Evolutionary conservation across 2,888 invertebrate genomes (phyloP).

Genomic region (Sinohyriopsis cumingii): DNA sequence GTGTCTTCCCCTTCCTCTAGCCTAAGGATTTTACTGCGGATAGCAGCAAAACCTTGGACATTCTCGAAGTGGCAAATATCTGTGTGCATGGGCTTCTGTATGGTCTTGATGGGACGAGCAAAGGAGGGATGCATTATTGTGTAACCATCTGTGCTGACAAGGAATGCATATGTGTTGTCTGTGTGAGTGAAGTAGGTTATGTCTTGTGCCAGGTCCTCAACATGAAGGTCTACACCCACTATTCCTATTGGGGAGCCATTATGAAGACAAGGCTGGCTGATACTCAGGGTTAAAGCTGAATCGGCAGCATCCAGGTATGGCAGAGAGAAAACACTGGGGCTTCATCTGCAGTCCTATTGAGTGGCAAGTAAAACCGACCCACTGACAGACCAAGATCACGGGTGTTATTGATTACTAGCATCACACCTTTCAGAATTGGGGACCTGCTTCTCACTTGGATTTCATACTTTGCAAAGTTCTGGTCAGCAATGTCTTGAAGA

Average conservation of each 20-base stretch:
- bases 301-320: constrained; percentile 75
- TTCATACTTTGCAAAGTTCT: constrained; percentile 80
- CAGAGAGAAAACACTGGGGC: constrained; percentile 69
- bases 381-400: constrained; percentile 74
- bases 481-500: constrained; percentile 78
- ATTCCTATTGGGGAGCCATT: constrained; percentile 76
- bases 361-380: constrained; percentile 71
- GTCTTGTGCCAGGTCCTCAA: constrained; percentile 88
- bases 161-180: constrained; percentile 72
- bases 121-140: constrained; percentile 85
- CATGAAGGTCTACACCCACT: constrained; percentile 84
- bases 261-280: constrained; percentile 77
- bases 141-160: constrained; percentile 71
- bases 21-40: constrained; percentile 76
- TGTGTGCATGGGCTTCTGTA: constrained; percentile 79
- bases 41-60: constrained; percentile 76
- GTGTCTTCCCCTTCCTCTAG: constrained; percentile 75
- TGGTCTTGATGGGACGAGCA: constrained; percentile 78
- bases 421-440: constrained; percentile 71
- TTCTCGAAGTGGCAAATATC: constrained; percentile 82
- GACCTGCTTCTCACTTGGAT: constrained; percentile 64
- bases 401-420: constrained; percentile 75
- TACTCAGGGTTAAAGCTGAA: constrained; percentile 79
- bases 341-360: constrained; percentile 64
- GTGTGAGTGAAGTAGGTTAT: constrained; percentile 82